These are phyloP conservation scores for Drosophila trapezifrons DNA, from an alignment of 1,140 invertebrate genomes.

Conservation along the genomic window DNA sequence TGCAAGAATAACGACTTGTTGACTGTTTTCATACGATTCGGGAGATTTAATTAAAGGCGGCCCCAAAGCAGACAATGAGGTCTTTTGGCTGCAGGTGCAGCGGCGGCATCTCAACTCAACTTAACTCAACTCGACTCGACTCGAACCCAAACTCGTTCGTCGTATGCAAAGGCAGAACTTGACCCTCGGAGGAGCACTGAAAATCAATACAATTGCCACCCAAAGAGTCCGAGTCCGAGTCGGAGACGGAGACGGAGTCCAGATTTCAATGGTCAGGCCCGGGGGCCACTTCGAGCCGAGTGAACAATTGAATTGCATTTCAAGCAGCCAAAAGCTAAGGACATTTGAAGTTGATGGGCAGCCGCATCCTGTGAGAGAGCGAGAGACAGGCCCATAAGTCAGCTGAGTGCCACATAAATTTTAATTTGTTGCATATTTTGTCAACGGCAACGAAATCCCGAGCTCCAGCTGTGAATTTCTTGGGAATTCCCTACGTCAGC, in stretches of 20 bases:
- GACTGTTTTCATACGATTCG: slow-evolving; percentile 83
- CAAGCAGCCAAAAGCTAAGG: slow-evolving; percentile 62
- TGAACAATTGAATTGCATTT: slow-evolving; percentile 84
- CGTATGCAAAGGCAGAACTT: slow-evolving; percentile 56
- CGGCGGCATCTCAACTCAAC: slow-evolving; percentile 25
- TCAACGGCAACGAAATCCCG: slow-evolving; percentile 67
- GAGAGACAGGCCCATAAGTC: slow-evolving; percentile 59
- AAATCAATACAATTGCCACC: slow-evolving; percentile 83
- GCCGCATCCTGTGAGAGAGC: slow-evolving; percentile 67
- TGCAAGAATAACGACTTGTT: slow-evolving; percentile 80
- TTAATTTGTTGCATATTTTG: slow-evolving; percentile 84
- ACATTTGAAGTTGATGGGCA: slow-evolving; percentile 78
- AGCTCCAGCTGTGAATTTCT: slow-evolving; percentile 84
- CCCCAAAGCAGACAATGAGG: slow-evolving; percentile 79
- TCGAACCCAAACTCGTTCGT: slow-evolving; percentile 1
- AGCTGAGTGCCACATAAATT: slow-evolving; percentile 78
- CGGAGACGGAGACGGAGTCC: neutral
- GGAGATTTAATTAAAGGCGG: slow-evolving; percentile 82
- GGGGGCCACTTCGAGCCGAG: neutral
- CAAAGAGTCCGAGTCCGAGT: slow-evolving; percentile 40
- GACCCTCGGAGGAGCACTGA: slow-evolving; percentile 48
- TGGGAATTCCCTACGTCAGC: slow-evolving; percentile 80
- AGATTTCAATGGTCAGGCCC: slow-evolving; percentile 50
- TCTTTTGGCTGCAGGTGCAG: slow-evolving; percentile 69
- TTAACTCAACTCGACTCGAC: neutral